Evolutionary conservation across 2,797 vertebrate genomes (phyloP).

Genomic region (Leucoraja ocellata): DNA sequence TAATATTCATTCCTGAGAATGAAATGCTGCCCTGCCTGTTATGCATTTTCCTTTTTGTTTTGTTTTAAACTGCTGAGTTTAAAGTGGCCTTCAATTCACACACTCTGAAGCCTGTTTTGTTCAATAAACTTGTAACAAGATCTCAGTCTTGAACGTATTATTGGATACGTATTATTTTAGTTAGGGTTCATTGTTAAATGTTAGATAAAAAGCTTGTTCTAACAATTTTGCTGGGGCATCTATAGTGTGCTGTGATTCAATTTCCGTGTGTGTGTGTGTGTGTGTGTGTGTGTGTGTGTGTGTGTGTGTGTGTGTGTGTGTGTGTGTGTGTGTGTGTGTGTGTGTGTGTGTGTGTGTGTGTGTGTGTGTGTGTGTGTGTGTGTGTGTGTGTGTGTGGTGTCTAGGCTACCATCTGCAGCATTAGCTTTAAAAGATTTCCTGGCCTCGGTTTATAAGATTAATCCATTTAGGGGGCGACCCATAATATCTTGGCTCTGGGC

Average conservation of each 20-base stretch:
- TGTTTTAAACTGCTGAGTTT: too few species aligned
- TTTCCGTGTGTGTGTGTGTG: not conserved
- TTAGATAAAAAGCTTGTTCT: not conserved
- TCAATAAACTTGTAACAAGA: not conserved
- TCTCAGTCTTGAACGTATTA: not conserved
- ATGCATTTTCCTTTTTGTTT: not conserved
- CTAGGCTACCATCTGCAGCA: not conserved
- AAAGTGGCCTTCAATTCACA: not conserved
- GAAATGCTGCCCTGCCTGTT: not conserved
- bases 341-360: not conserved
- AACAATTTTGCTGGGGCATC: not conserved
- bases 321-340: not conserved
- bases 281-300: too few species aligned
- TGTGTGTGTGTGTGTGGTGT: not conserved
- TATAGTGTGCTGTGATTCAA: not conserved
- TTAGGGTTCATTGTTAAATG: not conserved
- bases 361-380: not conserved
- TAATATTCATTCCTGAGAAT: not conserved
- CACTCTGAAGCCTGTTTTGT: not conserved
- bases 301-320: too few species aligned
- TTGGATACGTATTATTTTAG: not conserved
- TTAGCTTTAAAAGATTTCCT: not conserved
- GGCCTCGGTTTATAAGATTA: not conserved
- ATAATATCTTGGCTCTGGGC: not conserved
- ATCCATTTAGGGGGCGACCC: not conserved